Evolutionary conservation across 2,113 vertebrate genomes (phyloP).

Genomic region (Phalacrocorax aristotelis): DNA sequence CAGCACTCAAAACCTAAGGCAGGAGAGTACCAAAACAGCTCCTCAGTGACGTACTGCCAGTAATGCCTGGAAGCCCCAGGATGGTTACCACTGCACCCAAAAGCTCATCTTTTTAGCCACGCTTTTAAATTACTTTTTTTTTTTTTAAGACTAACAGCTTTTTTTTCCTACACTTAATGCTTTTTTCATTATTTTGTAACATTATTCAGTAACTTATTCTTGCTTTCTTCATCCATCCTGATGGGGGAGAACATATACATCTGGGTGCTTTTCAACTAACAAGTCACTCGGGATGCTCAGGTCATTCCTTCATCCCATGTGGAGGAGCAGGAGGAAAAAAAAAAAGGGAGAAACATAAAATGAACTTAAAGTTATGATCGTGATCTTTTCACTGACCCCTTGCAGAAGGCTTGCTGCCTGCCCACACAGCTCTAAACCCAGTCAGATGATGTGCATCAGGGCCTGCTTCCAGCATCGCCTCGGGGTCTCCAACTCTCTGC

Average conservation of each 20-base stretch:
- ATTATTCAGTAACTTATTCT: neutral
- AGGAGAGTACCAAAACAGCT: slow-evolving; percentile 4
- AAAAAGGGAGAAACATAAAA: neutral
- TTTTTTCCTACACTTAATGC: neutral
- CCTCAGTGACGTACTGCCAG: neutral
- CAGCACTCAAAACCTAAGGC: slow-evolving; percentile 28
- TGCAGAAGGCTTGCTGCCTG: neutral
- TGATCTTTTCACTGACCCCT: neutral
- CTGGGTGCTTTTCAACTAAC: neutral
- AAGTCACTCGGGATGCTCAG: neutral
- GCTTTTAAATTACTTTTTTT: slow-evolving; percentile 27
- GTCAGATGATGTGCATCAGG: accelerated
- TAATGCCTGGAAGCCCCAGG: accelerated
- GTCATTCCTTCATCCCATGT: neutral
- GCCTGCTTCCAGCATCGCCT: neutral
- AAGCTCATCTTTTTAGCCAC: slow-evolving; percentile 27
- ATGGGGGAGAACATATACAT: accelerated
- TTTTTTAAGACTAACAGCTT: neutral
- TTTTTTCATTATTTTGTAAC: neutral
- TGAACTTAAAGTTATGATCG: neutral
- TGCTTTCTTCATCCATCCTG: neutral
- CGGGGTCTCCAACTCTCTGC: accelerated
- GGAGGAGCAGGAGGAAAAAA: neutral
- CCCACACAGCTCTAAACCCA: neutral
- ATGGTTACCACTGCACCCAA: neutral